These are phyloP conservation scores for Stigmatopora argus DNA, from an alignment of 2,113 vertebrate genomes.

Conservation along the genomic window DNA sequence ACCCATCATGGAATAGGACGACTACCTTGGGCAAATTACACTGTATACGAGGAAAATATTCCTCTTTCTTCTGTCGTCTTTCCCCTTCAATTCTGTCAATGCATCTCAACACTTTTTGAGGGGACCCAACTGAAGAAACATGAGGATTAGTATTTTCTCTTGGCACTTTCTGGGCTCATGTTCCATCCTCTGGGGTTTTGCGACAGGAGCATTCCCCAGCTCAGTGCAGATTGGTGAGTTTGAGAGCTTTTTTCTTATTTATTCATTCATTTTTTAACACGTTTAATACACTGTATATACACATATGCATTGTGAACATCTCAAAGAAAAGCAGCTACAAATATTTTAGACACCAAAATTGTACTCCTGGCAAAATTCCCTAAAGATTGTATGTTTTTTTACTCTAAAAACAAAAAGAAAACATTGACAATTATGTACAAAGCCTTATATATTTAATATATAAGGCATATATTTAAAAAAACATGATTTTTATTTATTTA, in stretches of 20 bases:
- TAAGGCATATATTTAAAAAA: slow-evolving; percentile 55
- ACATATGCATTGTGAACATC: background rate
- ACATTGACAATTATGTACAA: slow-evolving; percentile 12
- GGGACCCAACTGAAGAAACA: slow-evolving; percentile 76
- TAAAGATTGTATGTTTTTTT: background rate
- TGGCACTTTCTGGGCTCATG: slow-evolving; percentile 93
- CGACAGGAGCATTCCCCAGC: slow-evolving; percentile 97
- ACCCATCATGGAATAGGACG: slow-evolving; percentile 75
- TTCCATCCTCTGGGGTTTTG: slow-evolving; percentile 91
- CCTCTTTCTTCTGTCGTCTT: slow-evolving; percentile 37
- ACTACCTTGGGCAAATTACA: slow-evolving; percentile 52
- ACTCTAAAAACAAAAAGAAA: background rate
- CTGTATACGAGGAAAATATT: slow-evolving; percentile 29
- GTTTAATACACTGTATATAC: background rate
- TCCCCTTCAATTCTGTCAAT: slow-evolving; percentile 74
- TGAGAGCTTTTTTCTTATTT: slow-evolving; percentile 20
- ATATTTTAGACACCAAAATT: background rate
- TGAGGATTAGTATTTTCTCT: slow-evolving; percentile 97
- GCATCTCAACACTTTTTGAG: slow-evolving; percentile 81
- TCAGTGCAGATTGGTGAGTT: slow-evolving; percentile 98
- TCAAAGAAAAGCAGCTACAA: background rate
- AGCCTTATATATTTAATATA: slow-evolving; percentile 35
- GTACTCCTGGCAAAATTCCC: background rate
- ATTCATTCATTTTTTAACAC: background rate
- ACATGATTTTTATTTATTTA: slow-evolving; percentile 43